These are phyloP conservation scores for Acanthopleura granulata DNA, from an alignment of 2,888 invertebrate genomes.

Conservation along the genomic window DNA sequence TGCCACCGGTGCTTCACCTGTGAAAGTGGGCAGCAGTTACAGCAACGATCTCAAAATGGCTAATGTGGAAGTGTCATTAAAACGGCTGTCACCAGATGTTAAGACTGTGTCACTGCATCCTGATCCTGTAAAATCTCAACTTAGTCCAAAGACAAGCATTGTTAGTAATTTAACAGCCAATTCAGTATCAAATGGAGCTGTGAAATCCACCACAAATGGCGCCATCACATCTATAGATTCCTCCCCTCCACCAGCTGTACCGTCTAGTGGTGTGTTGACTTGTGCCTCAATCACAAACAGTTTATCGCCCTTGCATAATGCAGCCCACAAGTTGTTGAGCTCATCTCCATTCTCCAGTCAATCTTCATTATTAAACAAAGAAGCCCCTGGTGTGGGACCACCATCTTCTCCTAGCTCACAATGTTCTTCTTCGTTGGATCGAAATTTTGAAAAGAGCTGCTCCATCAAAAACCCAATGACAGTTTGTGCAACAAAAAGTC, in stretches of 20 bases:
- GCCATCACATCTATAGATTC: conserved; percentile 33
- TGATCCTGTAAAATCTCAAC: conserved; percentile 1
- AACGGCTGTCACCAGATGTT: neutral
- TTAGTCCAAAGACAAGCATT: conserved; percentile 4
- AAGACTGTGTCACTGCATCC: conserved; percentile 15
- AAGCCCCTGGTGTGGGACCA: neutral
- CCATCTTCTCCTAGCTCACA: neutral
- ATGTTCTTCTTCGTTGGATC: neutral
- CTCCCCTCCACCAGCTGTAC: neutral
- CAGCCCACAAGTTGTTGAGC: neutral
- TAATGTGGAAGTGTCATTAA: neutral
- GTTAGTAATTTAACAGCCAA: conserved; percentile 26
- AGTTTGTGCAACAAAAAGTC: neutral
- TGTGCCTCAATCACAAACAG: neutral
- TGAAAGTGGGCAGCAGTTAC: neutral
- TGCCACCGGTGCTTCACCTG: neutral
- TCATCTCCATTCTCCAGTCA: neutral
- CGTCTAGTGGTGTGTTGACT: neutral
- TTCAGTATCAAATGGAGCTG: conserved; percentile 32
- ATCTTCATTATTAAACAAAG: neutral
- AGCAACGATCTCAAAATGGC: neutral
- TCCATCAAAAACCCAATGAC: neutral
- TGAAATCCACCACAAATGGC: conserved; percentile 33
- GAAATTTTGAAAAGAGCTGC: neutral
- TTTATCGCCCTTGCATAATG: conserved; percentile 1